phyloP scores from a whole-genome alignment of 2,113 vertebrate genomes.

The Lanius collurio region DNA sequence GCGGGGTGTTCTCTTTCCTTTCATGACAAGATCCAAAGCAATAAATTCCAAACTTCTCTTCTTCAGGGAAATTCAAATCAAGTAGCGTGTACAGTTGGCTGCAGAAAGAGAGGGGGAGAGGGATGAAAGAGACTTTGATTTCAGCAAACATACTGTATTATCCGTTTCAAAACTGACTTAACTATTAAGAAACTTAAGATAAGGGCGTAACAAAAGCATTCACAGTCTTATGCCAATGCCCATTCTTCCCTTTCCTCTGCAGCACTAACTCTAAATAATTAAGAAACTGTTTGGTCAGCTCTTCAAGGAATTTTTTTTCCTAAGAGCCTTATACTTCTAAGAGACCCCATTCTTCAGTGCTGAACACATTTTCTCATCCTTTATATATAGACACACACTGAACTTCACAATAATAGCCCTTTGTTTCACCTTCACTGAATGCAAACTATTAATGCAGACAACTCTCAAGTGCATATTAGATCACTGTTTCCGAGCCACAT shows the following conservation, averaged over 20 bases:
- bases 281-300: background rate
- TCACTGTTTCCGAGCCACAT: background rate
- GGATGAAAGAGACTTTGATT: background rate
- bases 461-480: background rate
- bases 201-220: background rate
- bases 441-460: background rate
- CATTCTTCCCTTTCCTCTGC: background rate
- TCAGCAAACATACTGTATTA: background rate
- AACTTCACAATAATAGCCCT: background rate
- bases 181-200: background rate
- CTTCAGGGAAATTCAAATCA: conserved; percentile 47
- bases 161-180: background rate
- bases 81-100: conserved; percentile 9
- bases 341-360: background rate
- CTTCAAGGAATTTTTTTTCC: background rate
- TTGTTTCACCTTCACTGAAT: background rate
- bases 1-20: background rate
- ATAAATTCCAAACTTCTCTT: conserved; percentile 40
- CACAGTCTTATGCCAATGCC: background rate
- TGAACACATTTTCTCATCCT: background rate
- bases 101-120: background rate
- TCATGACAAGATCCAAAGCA: conserved; percentile 52
- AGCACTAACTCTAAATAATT: background rate
- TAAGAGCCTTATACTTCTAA: background rate
- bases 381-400: too few relatives aligned